These are phyloP conservation scores for Sarcophaga carnaria DNA, from an alignment of 2,888 invertebrate genomes.

Conservation along the genomic window DNA sequence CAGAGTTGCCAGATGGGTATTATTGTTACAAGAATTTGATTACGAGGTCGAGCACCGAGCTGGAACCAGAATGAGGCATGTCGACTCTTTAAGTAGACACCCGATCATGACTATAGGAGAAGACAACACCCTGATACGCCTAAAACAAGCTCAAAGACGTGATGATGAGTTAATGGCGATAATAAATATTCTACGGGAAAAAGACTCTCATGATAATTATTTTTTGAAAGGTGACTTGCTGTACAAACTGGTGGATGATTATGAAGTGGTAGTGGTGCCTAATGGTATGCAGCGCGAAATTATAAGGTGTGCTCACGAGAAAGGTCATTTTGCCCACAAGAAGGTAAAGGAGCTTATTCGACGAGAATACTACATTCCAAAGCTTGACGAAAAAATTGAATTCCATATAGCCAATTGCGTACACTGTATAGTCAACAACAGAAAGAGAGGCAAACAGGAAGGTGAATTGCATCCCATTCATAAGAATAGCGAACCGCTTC, in stretches of 20 bases:
- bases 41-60: constrained; percentile 69
- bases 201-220: constrained; percentile 55
- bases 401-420: too few relatives aligned
- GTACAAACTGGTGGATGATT: constrained; percentile 58
- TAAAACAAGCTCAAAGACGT: constrained; percentile 59
- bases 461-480: too few relatives aligned
- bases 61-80: constrained; percentile 64
- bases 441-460: too few relatives aligned
- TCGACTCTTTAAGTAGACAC: constrained; percentile 50
- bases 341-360: too few relatives aligned
- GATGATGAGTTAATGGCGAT: constrained; percentile 69
- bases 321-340: too few relatives aligned
- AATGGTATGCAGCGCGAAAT: neutral
- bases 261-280: constrained; percentile 60
- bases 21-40: constrained; percentile 47
- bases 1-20: constrained; percentile 47
- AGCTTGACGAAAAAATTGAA: too few relatives aligned
- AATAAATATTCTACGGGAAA: constrained; percentile 46
- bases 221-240: constrained; percentile 60
- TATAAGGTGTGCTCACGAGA: too few relatives aligned
- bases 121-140: constrained; percentile 15
- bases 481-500: too few relatives aligned
- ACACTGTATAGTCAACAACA: too few relatives aligned
- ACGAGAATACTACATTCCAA: too few relatives aligned
- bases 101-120: constrained; percentile 48